A percentile compares a stretch with the other conserved stretches of the same genome.
These are phyloP conservation scores for Knipowitschia caucasica DNA, from an alignment of 2,797 vertebrate species.

Conservation along the genomic window DNA sequence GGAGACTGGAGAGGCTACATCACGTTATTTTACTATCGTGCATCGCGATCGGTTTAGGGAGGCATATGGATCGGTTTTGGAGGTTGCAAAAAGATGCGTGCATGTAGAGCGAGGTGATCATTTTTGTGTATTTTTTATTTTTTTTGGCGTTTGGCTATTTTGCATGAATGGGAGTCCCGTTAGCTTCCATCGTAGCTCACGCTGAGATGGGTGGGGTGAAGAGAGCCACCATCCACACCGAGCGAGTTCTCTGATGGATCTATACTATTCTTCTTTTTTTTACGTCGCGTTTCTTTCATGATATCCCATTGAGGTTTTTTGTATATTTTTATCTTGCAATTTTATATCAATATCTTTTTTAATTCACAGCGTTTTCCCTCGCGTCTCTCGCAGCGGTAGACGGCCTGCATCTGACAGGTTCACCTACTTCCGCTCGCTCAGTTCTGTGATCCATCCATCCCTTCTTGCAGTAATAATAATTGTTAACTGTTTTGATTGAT, in stretches of 20 bases:
- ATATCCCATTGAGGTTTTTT: neutral
- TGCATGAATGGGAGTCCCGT: conserved; percentile 63
- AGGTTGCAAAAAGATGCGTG: neutral
- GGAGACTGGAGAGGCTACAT: conserved; percentile 39
- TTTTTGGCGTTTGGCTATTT: no score
- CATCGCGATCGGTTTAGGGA: conserved; percentile 7
- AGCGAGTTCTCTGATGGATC: conserved; percentile 52
- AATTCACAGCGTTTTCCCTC: neutral
- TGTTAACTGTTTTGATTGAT: no score
- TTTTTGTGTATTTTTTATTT: conserved; percentile 20
- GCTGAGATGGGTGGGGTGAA: conserved; percentile 75
- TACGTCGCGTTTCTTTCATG: conserved; percentile 1
- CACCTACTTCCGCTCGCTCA: conserved; percentile 51
- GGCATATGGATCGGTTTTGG: fast-evolving
- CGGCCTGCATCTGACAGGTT: conserved; percentile 44
- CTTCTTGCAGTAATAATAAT: no score
- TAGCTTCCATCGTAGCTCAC: conserved; percentile 63
- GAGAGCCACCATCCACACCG: conserved; percentile 48
- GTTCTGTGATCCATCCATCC: neutral
- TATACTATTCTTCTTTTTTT: neutral
- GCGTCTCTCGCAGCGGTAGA: conserved; percentile 19
- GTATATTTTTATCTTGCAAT: neutral
- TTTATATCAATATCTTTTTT: neutral
- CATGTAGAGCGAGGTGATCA: neutral
- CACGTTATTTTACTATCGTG: neutral